Base-by-base conservation (phyloP, 2,888 invertebrate species). In the Conops quadrifasciatus region DNA sequence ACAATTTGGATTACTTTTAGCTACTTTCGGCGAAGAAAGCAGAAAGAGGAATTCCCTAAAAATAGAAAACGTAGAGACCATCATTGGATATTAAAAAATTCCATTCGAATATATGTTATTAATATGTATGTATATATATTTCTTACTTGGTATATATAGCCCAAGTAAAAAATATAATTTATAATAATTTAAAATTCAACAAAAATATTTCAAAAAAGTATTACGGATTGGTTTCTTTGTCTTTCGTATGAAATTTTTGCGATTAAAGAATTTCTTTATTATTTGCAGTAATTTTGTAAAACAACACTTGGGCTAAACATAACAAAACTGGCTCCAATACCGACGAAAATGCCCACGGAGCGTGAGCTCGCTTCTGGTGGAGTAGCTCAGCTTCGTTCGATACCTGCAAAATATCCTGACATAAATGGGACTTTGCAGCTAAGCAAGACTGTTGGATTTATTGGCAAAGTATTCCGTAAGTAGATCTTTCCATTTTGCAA, bases 1-100 rank as follows among this genome's bases (percentile, higher is more conserved):
- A 82, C 94, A 95, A 78, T 89, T 90, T 53, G 91, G 89, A 88
- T 95, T 96, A 53, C 94, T 93, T 75, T 89, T 85, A 28, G 86
- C 80, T 58, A 93, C 88, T 85, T 89, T 92, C 43, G 90, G 89
- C 51, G 89, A 87, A 75, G 92, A 90, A 76, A 94, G 87, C 80
- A 90, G 88, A 81, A 89, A 90, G 53, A 94, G 86, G 79, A 94
- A 92, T 77, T 92, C 89, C 82, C 94, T 94, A 70, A 69, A 76
- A 75, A 28, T 24, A 65, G 43, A 53, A 71, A 72, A 69, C 53
- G 49, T 59, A 62, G 69, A 4, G 30, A 2, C 1, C 24, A 28
- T 59, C 24, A 59, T 9, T 56, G 19, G 21, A 56, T 24, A 24
- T 13, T 26, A 56, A 9, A 3, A 51, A 16, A 51, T 51, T 51